Conservation (phyloP, 2,888 invertebrate genomes). For the Junonia oenone region DNA sequence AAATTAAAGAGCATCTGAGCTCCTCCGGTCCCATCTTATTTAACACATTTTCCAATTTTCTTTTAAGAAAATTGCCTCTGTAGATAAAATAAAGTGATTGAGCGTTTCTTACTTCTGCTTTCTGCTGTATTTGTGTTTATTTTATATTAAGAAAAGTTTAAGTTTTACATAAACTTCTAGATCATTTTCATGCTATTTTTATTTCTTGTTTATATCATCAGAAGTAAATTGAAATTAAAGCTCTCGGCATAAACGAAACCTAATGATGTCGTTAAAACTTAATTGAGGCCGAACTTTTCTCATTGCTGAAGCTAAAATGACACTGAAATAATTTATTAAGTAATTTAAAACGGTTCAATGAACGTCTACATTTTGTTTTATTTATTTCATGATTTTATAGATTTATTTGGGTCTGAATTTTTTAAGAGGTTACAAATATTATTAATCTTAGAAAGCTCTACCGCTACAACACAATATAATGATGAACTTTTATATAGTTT, state of each 20-base stretch:
- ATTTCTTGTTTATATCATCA: not conserved
- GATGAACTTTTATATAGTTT: no score
- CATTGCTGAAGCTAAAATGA: not conserved
- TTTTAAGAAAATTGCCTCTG: not conserved
- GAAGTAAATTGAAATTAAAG: not conserved
- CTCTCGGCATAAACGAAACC: not conserved
- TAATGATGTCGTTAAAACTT: not conserved
- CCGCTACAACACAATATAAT: no score
- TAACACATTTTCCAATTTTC: conserved; percentile 1
- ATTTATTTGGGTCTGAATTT: no score
- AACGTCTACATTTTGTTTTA: no score
- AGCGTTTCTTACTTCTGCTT: not conserved
- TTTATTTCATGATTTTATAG: no score
- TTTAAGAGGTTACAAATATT: no score
- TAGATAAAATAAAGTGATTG: not conserved
- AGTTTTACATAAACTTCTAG: not conserved
- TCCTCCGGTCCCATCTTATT: not conserved
- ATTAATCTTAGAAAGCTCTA: no score
- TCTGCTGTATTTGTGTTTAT: not conserved
- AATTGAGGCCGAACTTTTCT: not conserved
- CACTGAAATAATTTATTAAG: not conserved
- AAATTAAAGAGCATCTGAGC: conserved; percentile 12
- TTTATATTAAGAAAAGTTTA: not conserved
- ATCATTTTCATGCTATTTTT: not conserved
- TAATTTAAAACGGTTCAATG: no score